These are phyloP conservation scores for Andrena minutula DNA, from an alignment of 2,888 invertebrate genomes.

Conservation along the genomic window DNA sequence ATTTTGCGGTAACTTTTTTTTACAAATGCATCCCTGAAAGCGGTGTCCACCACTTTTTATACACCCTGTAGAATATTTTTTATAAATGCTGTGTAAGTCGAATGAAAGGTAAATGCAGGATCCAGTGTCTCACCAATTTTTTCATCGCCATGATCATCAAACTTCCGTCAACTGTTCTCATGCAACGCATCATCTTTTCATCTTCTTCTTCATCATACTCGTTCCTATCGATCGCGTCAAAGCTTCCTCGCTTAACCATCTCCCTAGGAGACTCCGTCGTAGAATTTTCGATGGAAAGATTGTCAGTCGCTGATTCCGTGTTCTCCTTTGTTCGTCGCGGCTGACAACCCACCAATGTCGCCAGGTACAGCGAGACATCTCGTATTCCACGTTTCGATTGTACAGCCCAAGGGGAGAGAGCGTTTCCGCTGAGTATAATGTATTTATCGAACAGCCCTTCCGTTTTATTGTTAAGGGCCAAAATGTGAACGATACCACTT, in stretches of 20 bases:
- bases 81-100: neutral
- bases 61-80: no score
- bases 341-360: conserved; percentile 67
- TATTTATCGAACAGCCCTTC: conserved; percentile 78
- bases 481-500: conserved; percentile 68
- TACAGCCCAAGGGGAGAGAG: conserved; percentile 63
- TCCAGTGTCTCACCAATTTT: conserved; percentile 56
- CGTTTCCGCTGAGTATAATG: conserved; percentile 76
- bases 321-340: neutral
- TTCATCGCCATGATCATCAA: neutral
- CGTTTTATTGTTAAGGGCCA: conserved; percentile 76
- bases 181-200: conserved; percentile 66
- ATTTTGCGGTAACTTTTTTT: no score
- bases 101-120: neutral
- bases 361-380: conserved; percentile 68
- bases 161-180: conserved; percentile 57
- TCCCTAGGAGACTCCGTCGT: neutral
- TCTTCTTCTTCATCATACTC: conserved; percentile 31
- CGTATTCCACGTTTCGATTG: conserved; percentile 63
- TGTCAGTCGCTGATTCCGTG: neutral
- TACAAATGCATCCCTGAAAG: no score
- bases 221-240: neutral
- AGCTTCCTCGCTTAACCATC: neutral
- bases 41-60: no score
- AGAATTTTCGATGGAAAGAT: no score